Percentiles rank a stretch among this genome's conserved stretches.
Evolutionary conservation across 2,797 vertebrate genomes (phyloP).

Genomic region (Trichosurus vulpecula): DNA sequence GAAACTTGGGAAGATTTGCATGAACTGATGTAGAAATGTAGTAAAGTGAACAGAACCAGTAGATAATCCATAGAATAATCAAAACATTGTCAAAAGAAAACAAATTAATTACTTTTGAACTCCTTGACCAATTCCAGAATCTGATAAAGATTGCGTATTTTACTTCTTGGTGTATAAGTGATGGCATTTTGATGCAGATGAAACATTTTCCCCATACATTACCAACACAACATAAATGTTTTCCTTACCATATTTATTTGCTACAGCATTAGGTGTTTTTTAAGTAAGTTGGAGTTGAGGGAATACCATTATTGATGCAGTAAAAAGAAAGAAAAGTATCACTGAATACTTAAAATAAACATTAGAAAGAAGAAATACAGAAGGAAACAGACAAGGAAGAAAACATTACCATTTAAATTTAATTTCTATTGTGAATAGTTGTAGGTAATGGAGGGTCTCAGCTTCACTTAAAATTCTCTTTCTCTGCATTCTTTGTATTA

Average conservation of each 20-base stretch:
- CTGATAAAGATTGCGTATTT: background rate
- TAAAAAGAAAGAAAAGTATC: background rate
- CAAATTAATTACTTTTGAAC: background rate
- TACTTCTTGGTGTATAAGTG: background rate
- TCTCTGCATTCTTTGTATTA: background rate
- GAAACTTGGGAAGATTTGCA: background rate
- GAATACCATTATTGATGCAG: background rate
- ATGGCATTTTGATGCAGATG: too few relatives aligned
- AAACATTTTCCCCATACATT: too few relatives aligned
- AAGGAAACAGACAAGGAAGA: background rate
- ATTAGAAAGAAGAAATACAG: background rate
- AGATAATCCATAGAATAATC: background rate
- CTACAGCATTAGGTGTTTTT: background rate
- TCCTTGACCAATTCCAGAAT: background rate
- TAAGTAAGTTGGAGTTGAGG: background rate
- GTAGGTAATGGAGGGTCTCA: background rate
- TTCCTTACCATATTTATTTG: background rate
- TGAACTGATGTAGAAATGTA: background rate
- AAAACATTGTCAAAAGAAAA: background rate
- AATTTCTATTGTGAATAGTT: background rate
- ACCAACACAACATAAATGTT: background rate
- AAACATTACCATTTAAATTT: background rate
- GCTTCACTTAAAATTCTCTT: background rate
- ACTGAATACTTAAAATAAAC: background rate
- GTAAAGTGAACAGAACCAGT: rapidly evolving